Evolutionary conservation across 2,888 invertebrate species (phyloP).

Genomic region (Unio pictorum): DNA sequence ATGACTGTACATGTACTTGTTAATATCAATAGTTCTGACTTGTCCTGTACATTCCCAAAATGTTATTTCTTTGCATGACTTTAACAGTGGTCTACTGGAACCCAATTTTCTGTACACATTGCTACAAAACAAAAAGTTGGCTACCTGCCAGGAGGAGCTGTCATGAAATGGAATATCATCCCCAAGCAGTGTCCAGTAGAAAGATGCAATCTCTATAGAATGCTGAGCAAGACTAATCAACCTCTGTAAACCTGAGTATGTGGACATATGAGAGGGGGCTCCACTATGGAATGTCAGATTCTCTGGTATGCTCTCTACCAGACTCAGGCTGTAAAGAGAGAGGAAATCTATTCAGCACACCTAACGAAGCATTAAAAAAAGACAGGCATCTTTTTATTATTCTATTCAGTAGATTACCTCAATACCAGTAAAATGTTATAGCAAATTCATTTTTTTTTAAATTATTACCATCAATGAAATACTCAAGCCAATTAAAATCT

Average conservation of each 20-base stretch:
- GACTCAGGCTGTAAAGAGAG: constrained; percentile 79
- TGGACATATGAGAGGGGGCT: constrained; percentile 77
- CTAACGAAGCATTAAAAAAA: no score
- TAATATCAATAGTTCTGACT: no score
- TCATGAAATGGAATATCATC: constrained; percentile 79
- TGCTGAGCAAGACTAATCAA: constrained; percentile 84
- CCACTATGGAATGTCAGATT: constrained; percentile 83
- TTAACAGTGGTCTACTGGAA: no score
- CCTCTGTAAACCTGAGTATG: constrained; percentile 85
- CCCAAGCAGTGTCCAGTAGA: constrained; percentile 92
- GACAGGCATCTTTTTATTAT: no score
- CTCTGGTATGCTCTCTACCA: constrained; percentile 94
- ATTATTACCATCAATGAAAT: no score
- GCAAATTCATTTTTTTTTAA: no score
- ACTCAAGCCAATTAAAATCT: no score
- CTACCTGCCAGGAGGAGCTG: constrained; percentile 78
- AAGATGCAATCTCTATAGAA: constrained; percentile 91
- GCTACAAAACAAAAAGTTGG: background rate
- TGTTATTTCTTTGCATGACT: no score
- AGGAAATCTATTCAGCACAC: background rate
- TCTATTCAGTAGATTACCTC: no score
- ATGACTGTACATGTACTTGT: no score
- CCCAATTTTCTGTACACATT: background rate
- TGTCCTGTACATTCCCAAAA: no score
- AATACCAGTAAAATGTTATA: no score